Evolutionary conservation across 2,113 vertebrate species (phyloP).

Genomic region (Hypocryptadius cinnamomeus): DNA sequence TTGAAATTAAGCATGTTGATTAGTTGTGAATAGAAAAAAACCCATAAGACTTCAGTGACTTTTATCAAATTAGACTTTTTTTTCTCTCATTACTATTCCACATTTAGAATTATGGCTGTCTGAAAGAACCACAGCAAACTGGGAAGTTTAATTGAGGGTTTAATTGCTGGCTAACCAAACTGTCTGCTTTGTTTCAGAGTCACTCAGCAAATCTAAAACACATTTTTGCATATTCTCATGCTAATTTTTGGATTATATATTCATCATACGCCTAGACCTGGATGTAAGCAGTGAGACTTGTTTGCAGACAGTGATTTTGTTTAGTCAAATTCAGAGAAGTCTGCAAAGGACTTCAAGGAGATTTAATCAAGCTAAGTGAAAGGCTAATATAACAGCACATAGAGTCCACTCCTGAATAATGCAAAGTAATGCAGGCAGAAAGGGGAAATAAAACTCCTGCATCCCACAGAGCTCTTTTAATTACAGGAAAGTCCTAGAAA

Average conservation of each 20-base stretch:
- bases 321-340: conserved; percentile 47
- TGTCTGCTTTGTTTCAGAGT: not conserved
- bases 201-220: not conserved
- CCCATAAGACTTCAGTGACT: not conserved
- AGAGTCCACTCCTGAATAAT: conserved; percentile 18
- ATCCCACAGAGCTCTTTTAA: not conserved
- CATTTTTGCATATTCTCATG: conserved; percentile 2
- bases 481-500: conserved; percentile 39
- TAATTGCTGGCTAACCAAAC: conserved; percentile 4
- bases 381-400: not conserved
- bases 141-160: not conserved
- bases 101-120: not conserved
- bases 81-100: not conserved
- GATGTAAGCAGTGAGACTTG: not conserved
- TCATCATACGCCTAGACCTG: not conserved
- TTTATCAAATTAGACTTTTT: not conserved
- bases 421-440: not conserved
- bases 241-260: not conserved
- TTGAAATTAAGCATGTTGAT: not conserved
- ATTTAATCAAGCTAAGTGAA: conserved; percentile 16
- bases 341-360: conserved; percentile 24
- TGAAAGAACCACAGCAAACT: not conserved
- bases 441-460: not conserved
- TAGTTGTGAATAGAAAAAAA: not conserved
- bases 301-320: conserved; percentile 31